Evolutionary conservation across 2,797 vertebrate genomes (phyloP), one percentile per base, ranked within the genome.

Genomic region (Siniperca obscura): DNA sequence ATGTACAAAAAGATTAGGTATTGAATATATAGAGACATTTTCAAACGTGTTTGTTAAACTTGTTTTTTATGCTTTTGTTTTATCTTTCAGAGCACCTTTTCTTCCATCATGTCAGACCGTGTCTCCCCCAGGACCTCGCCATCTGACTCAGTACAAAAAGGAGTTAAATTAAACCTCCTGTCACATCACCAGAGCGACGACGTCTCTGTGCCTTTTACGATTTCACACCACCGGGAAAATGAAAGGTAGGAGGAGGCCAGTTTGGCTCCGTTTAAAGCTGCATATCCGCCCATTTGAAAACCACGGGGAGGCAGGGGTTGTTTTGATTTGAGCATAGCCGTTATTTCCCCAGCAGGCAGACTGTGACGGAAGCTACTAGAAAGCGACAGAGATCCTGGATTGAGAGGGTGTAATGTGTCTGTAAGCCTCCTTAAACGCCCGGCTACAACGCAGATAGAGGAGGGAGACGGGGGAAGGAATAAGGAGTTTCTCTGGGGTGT

Each of bases 371-470:
- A 22, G 65, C 74, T 48, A 10, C 53, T 0, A 21, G 22, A 38
- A 52, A 52, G 22, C 61, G 75, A 79, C 59, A 38, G 38, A 46
- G 77, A 65, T 64, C 38, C 60, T 52, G 48, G 42, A 61, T 7
- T 55, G 56, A 74, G 65, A 62, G 27, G 64, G 16, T 56, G 65
- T 65, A 42, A 75, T 38, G 50, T 44, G 59, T 68, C 70, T 50
- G 2, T 52, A 40, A 66, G 30, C 53, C 36, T 60, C 5, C 64
- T 62, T 53, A 68, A 25, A 68, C 4, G 2, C 16, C 40, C 6
- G 0, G 10, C 14, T 55, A 2, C n/a, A 1, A 38, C 0, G 27
- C 53, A 16, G 67, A 62, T 16, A 10, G 36, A 79, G 55, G 61
- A 56, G n/a, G 52, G 13, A 42, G 68, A 42, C 13, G 22, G 44